Conservation (phyloP, 1,140 invertebrate species). For the Drosophila malerkotliana region DNA sequence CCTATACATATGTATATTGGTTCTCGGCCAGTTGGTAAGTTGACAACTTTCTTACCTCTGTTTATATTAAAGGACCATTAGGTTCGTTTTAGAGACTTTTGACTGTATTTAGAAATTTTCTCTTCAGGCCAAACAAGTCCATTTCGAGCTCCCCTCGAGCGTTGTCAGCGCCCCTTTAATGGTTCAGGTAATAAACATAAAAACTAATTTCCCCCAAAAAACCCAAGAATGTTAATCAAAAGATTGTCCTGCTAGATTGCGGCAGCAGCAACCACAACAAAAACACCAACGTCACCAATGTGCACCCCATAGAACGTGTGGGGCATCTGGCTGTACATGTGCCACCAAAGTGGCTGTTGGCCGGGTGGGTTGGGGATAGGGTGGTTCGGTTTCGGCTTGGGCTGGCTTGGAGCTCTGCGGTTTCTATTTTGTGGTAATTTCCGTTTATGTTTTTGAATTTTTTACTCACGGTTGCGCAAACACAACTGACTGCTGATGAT, state of each 20-base stretch:
- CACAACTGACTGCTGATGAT: slow-evolving; percentile 74
- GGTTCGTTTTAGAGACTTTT: not conserved
- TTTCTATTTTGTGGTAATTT: slow-evolving; percentile 82
- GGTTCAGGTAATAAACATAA: slow-evolving; percentile 82
- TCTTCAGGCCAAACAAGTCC: slow-evolving; percentile 63
- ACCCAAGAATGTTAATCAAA: slow-evolving; percentile 81
- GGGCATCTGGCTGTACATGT: slow-evolving; percentile 16
- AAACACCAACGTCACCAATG: slow-evolving; percentile 8
- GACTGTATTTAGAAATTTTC: slow-evolving; percentile 19
- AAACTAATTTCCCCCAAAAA: slow-evolving; percentile 82
- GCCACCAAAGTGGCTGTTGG: slow-evolving; percentile 31
- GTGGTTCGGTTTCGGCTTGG: slow-evolving; percentile 4
- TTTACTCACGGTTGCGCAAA: slow-evolving; percentile 80
- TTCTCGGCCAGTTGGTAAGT: not conserved
- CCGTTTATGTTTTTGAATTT: slow-evolving; percentile 83
- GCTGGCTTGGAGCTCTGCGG: slow-evolving; percentile 59
- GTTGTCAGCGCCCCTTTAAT: slow-evolving; percentile 67
- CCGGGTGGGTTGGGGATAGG: slow-evolving; percentile 7
- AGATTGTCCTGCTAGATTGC: slow-evolving; percentile 80
- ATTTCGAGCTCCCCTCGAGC: slow-evolving; percentile 48
- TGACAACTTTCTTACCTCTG: not conserved
- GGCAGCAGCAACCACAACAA: slow-evolving; percentile 26
- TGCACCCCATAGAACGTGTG: slow-evolving; percentile 27
- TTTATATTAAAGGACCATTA: too few relatives aligned
- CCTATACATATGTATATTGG: not conserved